Evolutionary conservation across 1,140 invertebrate genomes (phyloP).

Genomic region (Asobara japonica): DNA sequence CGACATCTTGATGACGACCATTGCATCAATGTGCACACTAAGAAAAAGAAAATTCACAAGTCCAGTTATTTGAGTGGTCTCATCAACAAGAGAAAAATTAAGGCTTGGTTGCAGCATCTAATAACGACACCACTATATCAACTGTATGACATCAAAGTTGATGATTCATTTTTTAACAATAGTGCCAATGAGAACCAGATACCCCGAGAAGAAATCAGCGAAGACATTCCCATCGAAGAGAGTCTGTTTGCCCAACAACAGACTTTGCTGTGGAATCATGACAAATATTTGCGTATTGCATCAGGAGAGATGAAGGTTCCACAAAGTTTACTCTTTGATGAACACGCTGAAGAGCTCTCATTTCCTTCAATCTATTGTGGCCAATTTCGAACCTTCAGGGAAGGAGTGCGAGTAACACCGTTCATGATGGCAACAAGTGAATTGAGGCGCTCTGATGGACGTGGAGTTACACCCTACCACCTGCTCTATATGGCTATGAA

Average conservation of each 20-base stretch:
- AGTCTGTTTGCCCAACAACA: slow-evolving; percentile 16
- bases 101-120: slow-evolving; percentile 36
- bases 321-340: slow-evolving; percentile 37
- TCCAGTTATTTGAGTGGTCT: slow-evolving; percentile 33
- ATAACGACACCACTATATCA: slow-evolving; percentile 35
- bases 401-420: slow-evolving; percentile 34
- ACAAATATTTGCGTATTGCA: slow-evolving; percentile 43
- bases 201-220: slow-evolving; percentile 25
- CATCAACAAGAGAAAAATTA: slow-evolving; percentile 33
- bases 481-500: slow-evolving; percentile 41
- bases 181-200: background rate
- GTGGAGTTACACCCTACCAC: slow-evolving; percentile 15
- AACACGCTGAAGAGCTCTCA: too few species aligned
- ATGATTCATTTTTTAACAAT: slow-evolving; percentile 20
- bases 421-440: slow-evolving; percentile 42
- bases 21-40: too few species aligned
- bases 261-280: slow-evolving; percentile 18
- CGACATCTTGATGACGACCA: too few species aligned
- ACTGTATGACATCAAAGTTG: slow-evolving; percentile 22
- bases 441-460: slow-evolving; percentile 34
- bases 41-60: too few species aligned
- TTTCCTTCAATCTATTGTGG: slow-evolving; percentile 52
- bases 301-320: slow-evolving; percentile 44
- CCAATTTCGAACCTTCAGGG: slow-evolving; percentile 46
- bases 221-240: slow-evolving; percentile 42